These are phyloP conservation scores for Caenorhabditis angaria DNA, from an alignment of 2,888 invertebrate species.

Conservation along the genomic window DNA sequence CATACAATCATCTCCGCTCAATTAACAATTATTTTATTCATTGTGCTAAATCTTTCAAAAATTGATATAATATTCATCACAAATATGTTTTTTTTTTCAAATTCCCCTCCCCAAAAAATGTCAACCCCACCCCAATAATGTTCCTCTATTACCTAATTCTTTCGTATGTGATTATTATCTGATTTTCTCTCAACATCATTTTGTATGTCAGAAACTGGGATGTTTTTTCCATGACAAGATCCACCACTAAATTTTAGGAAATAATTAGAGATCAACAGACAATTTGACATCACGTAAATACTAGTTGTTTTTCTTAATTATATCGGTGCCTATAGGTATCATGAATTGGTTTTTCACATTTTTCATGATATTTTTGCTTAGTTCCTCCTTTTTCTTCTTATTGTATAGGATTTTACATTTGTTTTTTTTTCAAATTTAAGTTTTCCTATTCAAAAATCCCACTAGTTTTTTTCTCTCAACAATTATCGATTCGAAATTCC, in stretches of 20 bases:
- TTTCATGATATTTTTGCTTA: conserved; percentile 11
- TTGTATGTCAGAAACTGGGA: neutral
- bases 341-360: neutral
- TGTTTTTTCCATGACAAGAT: neutral
- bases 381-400: neutral
- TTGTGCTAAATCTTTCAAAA: conserved; percentile 7
- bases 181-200: neutral
- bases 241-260: conserved; percentile 3
- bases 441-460: neutral
- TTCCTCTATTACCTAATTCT: conserved; percentile 1
- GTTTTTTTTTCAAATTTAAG: neutral
- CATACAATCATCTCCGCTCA: conserved; percentile 9
- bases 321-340: conserved; percentile 12
- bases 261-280: conserved; percentile 4
- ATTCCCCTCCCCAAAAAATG: neutral
- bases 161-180: conserved; percentile 4
- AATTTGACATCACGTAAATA: neutral
- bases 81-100: neutral
- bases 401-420: conserved; percentile 3
- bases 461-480: neutral
- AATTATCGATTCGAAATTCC: neutral
- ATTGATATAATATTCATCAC: neutral
- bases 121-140: neutral
- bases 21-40: neutral
- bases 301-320: conserved; percentile 5